A percentile compares a stretch with the other conserved stretches of the same genome.
These are phyloP conservation scores for Molorchus minor DNA, from an alignment of 2,888 invertebrate species.

Conservation along the genomic window DNA sequence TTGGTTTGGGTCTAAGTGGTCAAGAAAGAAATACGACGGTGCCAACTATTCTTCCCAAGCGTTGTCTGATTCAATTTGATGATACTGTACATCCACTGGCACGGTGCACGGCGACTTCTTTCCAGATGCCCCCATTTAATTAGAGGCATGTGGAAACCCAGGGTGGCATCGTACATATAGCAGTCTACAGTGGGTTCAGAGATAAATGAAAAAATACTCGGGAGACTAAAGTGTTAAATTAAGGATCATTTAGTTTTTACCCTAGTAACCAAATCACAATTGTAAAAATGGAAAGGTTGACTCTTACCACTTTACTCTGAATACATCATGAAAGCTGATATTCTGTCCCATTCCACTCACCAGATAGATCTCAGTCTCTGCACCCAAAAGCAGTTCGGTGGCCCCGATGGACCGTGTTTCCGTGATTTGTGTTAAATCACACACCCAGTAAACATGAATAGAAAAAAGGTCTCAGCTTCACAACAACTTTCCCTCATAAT, in stretches of 20 bases:
- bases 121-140: conserved; percentile 23
- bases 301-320: no score
- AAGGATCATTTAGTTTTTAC: no score
- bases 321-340: no score
- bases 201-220: not conserved
- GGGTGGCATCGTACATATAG: not conserved
- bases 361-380: no score
- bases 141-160: not conserved
- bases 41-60: conserved; percentile 19
- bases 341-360: no score
- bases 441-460: no score
- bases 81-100: conserved; percentile 17
- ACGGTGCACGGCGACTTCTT: conserved; percentile 5
- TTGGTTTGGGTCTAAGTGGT: conserved; percentile 34
- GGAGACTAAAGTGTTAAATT: no score
- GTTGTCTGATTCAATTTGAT: conserved; percentile 28
- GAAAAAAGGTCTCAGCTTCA: no score
- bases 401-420: no score
- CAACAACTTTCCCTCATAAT: not conserved
- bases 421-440: no score
- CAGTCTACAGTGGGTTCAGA: not conserved
- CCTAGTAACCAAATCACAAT: conserved; percentile 1
- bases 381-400: no score
- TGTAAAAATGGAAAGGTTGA: no score
- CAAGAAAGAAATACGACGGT: conserved; percentile 39